Percentiles rank a stretch among this genome's conserved stretches.
phyloP scores from a whole-genome alignment of 2,797 vertebrate genomes.

The Chromobotia macracanthus region DNA sequence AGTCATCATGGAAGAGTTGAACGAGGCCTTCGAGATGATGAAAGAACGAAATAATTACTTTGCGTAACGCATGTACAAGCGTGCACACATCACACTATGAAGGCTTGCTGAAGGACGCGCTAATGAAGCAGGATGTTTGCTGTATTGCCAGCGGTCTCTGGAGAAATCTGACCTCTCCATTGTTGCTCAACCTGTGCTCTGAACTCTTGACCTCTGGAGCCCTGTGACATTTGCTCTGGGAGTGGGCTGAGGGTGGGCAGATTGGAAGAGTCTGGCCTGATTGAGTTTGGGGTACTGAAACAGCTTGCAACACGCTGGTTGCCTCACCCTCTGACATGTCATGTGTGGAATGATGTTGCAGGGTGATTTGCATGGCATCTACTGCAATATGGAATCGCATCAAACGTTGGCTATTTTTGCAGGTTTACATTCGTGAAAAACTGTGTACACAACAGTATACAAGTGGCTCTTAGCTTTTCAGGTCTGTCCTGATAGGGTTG shows the following conservation, averaged over 20 bases:
- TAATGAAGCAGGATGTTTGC: slow-evolving; percentile 57
- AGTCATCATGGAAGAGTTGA: not conserved
- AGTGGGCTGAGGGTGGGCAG: slow-evolving; percentile 59
- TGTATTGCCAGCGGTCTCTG: slow-evolving; percentile 22
- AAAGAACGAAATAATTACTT: slow-evolving; percentile 1
- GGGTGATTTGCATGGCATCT: not conserved
- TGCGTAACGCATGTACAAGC: not conserved
- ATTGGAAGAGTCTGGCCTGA: slow-evolving; percentile 73
- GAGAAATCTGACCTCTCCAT: slow-evolving; percentile 48
- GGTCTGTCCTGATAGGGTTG: too few relatives aligned
- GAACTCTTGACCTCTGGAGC: slow-evolving; percentile 80
- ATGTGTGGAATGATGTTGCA: slow-evolving; percentile 14
- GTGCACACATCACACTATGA: not conserved
- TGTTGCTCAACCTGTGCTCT: slow-evolving; percentile 54
- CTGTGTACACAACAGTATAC: not conserved
- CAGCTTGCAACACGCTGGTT: slow-evolving; percentile 12
- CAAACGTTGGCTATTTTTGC: not conserved
- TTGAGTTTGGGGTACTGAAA: slow-evolving; percentile 63
- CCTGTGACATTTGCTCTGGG: slow-evolving; percentile 79
- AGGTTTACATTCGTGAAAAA: not conserved
- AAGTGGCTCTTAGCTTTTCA: not conserved
- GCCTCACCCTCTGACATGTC: not conserved
- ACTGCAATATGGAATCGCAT: not conserved
- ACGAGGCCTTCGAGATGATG: not conserved
- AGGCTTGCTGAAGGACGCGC: slow-evolving; percentile 36